Evolutionary conservation across 2,888 invertebrate species (phyloP).

Genomic region (Thalpophila matura): DNA sequence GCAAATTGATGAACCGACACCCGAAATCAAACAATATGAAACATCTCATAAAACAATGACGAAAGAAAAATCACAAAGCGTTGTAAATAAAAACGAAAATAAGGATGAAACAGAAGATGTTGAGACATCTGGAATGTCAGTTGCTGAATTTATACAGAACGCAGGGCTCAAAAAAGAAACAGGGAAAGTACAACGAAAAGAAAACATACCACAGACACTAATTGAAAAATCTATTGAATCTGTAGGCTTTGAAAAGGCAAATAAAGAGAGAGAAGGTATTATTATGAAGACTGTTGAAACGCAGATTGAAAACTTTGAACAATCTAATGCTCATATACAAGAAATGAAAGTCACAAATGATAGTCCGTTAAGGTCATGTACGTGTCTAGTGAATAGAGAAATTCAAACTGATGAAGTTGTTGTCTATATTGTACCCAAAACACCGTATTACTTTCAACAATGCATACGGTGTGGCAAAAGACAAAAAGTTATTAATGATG

Average conservation of each 20-base stretch:
- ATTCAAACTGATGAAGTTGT: constrained; percentile 11
- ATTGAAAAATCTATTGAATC: too few relatives aligned
- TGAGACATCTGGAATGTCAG: neutral
- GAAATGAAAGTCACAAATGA: too few relatives aligned
- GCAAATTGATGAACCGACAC: neutral
- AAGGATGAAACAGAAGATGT: neutral
- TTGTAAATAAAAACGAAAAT: neutral
- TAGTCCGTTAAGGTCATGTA: too few relatives aligned
- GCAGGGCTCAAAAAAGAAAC: constrained; percentile 1
- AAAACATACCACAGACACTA: constrained; percentile 4
- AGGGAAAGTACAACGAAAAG: neutral
- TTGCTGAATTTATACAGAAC: neutral
- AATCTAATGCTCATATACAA: too few relatives aligned
- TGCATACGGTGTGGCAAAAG: constrained; percentile 26
- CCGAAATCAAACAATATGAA: constrained; percentile 5
- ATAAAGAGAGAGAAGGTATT: too few relatives aligned
- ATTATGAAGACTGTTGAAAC: too few relatives aligned
- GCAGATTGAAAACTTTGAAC: too few relatives aligned
- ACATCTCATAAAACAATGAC: neutral
- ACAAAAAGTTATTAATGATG: too few relatives aligned
- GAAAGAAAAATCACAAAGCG: neutral
- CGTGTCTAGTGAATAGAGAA: too few relatives aligned
- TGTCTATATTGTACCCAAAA: constrained; percentile 17
- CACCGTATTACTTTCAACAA: constrained; percentile 27
- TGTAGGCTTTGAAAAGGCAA: too few relatives aligned